phyloP scores from a whole-genome alignment of 2,113 vertebrate species.

The Leucoraja erinaceus region DNA sequence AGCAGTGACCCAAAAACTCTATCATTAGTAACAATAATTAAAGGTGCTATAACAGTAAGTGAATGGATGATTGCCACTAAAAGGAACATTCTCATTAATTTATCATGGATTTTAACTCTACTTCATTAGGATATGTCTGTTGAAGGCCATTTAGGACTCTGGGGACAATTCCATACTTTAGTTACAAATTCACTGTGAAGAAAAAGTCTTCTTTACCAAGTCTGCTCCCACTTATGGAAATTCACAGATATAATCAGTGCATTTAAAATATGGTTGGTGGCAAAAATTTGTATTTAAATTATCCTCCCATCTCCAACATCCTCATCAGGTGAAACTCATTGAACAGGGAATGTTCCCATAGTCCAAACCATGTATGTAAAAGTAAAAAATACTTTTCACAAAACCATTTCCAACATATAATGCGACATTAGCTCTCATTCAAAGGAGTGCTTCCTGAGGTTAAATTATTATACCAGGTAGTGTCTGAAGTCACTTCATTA shows the following conservation, averaged over 20 bases:
- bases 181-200: slow-evolving; percentile 30
- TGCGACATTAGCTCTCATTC: neutral
- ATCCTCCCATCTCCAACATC: neutral
- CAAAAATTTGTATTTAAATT: neutral
- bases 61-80: slow-evolving; percentile 54
- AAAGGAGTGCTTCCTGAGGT: slow-evolving; percentile 31
- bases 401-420: neutral
- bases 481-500: slow-evolving; percentile 33
- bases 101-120: slow-evolving; percentile 57
- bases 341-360: neutral
- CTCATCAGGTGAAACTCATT: neutral
- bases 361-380: neutral
- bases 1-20: slow-evolving; percentile 54
- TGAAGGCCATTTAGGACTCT: slow-evolving; percentile 57
- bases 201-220: slow-evolving; percentile 25
- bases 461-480: slow-evolving; percentile 32
- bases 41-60: slow-evolving; percentile 53
- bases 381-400: neutral
- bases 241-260: neutral
- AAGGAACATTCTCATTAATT: slow-evolving; percentile 61
- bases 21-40: slow-evolving; percentile 62
- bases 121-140: slow-evolving; percentile 56
- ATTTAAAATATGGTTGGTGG: slow-evolving; percentile 20
- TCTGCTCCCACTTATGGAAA: slow-evolving; percentile 33
- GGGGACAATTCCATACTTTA: slow-evolving; percentile 43